Evolutionary conservation across 2,797 vertebrate genomes (phyloP).

Genomic region (Botia almorhae): DNA sequence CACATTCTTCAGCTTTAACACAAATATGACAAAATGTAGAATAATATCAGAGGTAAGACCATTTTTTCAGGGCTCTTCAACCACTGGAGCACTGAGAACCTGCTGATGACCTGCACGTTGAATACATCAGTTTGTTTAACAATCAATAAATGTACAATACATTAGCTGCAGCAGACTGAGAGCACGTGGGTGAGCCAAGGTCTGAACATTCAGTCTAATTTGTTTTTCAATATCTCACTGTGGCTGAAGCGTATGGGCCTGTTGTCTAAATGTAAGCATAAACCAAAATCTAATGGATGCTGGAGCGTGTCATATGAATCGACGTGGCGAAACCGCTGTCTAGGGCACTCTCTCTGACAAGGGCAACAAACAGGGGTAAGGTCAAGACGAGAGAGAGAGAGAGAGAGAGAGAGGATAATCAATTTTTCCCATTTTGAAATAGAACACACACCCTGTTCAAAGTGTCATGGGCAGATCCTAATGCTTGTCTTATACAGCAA

Average conservation of each 20-base stretch:
- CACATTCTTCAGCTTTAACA: not conserved
- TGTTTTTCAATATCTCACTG: constrained; percentile 43
- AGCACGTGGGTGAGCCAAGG: constrained; percentile 14
- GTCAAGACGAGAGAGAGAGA: constrained; percentile 1
- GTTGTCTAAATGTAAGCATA: constrained; percentile 51
- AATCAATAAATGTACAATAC: constrained; percentile 45
- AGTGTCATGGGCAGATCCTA: too few species aligned
- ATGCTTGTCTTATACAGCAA: too few species aligned
- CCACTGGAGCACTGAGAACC: not conserved
- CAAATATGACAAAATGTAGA: not conserved
- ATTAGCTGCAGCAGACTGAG: not conserved
- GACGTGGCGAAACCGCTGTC: constrained; percentile 54
- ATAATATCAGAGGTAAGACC: not conserved
- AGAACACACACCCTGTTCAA: not conserved
- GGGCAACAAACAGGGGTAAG: constrained; percentile 34
- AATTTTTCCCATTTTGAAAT: not conserved
- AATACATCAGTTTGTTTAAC: constrained; percentile 32
- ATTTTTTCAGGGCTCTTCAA: not conserved
- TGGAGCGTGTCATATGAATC: constrained; percentile 54
- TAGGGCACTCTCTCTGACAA: constrained; percentile 44
- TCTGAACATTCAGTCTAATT: constrained; percentile 40
- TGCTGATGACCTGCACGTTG: constrained; percentile 5
- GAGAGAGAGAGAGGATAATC: not conserved
- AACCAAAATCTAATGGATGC: constrained; percentile 44
- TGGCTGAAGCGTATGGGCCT: not conserved